phyloP scores from a whole-genome alignment of 1,140 invertebrate species.

The Achatina immaculata region DNA sequence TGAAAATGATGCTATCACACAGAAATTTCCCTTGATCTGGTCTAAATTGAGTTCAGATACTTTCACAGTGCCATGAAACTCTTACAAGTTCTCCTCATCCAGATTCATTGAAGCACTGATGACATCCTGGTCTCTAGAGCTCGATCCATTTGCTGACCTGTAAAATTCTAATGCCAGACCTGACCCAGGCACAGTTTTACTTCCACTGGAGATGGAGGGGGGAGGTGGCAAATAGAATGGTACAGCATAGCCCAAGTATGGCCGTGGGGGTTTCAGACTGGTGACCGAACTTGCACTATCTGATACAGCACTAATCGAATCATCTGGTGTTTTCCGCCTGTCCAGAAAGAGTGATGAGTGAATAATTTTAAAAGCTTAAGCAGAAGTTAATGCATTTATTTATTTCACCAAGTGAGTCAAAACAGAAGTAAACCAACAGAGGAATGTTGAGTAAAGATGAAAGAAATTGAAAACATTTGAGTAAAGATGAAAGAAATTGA shows the following conservation, averaged over 20 bases:
- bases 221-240: conserved; percentile 42
- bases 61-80: too few species aligned
- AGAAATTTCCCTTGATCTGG: too few species aligned
- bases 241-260: conserved; percentile 41
- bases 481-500: too few species aligned
- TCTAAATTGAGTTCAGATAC: too few species aligned
- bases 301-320: conserved; percentile 6
- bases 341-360: background rate
- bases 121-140: background rate
- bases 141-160: background rate
- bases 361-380: too few species aligned
- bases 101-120: conserved; percentile 32
- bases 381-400: too few species aligned
- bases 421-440: too few species aligned
- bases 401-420: too few species aligned
- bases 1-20: too few species aligned
- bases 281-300: conserved; percentile 15
- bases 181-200: background rate
- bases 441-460: too few species aligned
- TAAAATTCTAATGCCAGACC: conserved; percentile 16
- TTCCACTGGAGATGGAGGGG: conserved; percentile 33
- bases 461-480: too few species aligned
- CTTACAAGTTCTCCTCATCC: conserved; percentile 28
- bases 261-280: conserved; percentile 35
- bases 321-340: conserved; percentile 6